Conservation (phyloP, 2,113 vertebrate genomes). For the Riparia riparia region DNA sequence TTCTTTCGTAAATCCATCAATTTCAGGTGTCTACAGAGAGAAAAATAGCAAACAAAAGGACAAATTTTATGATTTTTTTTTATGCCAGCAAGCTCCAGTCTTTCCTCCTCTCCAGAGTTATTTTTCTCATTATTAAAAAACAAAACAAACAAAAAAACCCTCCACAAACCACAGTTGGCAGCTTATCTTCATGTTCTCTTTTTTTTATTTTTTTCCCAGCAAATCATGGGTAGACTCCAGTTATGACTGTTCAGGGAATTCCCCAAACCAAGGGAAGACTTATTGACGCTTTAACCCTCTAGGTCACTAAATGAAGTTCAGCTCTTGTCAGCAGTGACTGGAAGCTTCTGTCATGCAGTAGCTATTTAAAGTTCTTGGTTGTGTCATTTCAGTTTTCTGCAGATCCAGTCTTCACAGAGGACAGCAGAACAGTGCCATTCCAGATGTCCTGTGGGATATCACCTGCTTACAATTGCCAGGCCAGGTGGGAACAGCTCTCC, state of each 20-base stretch:
- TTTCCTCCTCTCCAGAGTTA: neutral
- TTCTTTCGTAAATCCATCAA: neutral
- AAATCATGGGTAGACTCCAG: neutral
- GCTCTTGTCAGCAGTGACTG: slow-evolving; percentile 10
- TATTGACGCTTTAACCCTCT: neutral
- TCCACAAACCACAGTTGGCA: neutral
- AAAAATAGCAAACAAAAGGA: neutral
- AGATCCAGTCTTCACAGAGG: neutral
- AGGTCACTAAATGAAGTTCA: neutral
- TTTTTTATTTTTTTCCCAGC: neutral
- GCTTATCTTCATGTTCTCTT: neutral
- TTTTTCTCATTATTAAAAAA: neutral
- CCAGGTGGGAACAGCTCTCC: neutral
- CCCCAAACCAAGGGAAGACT: neutral
- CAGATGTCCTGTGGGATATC: neutral
- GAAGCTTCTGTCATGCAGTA: neutral
- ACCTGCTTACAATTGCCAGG: neutral
- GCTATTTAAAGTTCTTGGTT: neutral
- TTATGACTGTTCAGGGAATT: neutral
- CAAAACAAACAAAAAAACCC: neutral
- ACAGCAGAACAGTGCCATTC: neutral
- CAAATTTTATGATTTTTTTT: neutral
- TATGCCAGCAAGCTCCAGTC: neutral
- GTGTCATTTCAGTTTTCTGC: neutral
- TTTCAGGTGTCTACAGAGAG: neutral